Evolutionary conservation across 2,797 vertebrate genomes (phyloP), one percentile per base, ranked within the genome.

Genomic region (Loriculus beryllinus): DNA sequence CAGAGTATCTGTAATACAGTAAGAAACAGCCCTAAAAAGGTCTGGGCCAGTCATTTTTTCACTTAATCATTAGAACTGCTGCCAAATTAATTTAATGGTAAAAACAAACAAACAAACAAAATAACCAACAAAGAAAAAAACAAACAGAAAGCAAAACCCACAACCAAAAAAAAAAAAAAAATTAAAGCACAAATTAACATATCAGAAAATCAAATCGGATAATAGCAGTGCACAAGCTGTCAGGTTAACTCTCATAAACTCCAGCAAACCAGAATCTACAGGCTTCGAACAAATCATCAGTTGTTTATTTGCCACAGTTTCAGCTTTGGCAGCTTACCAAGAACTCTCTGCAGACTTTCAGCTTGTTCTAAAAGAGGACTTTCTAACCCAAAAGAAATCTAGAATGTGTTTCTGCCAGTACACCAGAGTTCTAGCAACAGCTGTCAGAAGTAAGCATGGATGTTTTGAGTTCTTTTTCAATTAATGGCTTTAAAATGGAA

Each of bases 401-500:
- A 42, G 51, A 35, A 16, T 79, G 3, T 93, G 77, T 94, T 88
- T 74, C 92, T 94, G 74, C 26, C 64, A 57, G 2, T 74, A 4
- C 3, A 0, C 33, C 40, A 3, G 68, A 67, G 69, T 70, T 82
- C 45, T 19, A 88, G 72, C 87, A 90, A 18, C 80, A 96, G 82
- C 74, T 94, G 77, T 90, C 91, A 89, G 59, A 72, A 76, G 59
- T 54, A 88, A 67, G 87, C 13, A 2, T 17, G 69, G 54, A 62
- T 96, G 69, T 93, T 92, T 93, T 91, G 89, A 91, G 79, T 95
- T 92, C 62, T 86, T 91, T 90, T 88, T 65, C 69, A 63, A 90
- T 96, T 93, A 91, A 91, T 88, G 39, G 28, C 63, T 94, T 86
- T 88, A 70, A 56, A 91, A 90, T 93, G 59, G 33, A 93, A 23